A percentile compares a stretch with the other conserved stretches of the same genome.
phyloP scores from a whole-genome alignment of 2,113 vertebrate genomes.

The Odocoileus hemionus region DNA sequence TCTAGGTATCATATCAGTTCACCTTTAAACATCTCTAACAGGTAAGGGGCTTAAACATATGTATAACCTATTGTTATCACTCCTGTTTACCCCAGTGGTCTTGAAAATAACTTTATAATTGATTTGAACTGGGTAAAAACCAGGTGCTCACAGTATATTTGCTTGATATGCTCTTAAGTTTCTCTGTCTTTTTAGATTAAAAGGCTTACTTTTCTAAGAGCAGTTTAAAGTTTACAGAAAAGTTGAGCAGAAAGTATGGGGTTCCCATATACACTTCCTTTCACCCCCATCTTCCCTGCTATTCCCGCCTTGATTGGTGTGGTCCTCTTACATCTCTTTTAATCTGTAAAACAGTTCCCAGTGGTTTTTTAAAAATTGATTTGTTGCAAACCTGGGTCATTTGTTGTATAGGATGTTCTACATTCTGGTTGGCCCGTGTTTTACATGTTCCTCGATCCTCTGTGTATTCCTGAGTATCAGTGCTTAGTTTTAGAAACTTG shows the following conservation, averaged over 20 bases:
- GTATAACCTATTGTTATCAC: not conserved
- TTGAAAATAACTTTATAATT: not conserved
- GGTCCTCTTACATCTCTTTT: not conserved
- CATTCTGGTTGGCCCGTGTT: not conserved
- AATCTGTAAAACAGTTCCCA: not conserved
- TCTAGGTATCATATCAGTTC: not conserved
- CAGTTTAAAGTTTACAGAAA: not conserved
- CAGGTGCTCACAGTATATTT: not conserved
- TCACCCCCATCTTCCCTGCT: not conserved
- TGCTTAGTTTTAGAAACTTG: conserved; percentile 35
- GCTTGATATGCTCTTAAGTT: not conserved
- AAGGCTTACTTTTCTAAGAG: not conserved
- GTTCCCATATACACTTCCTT: not conserved
- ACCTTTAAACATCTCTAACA: not conserved
- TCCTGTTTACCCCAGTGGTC: not conserved
- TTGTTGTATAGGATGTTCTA: not conserved
- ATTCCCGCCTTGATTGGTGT: not conserved
- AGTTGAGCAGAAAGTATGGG: not conserved
- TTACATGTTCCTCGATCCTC: not conserved
- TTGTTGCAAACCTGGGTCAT: not conserved
- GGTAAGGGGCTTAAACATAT: not conserved
- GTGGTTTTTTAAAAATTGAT: not conserved
- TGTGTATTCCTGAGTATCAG: not conserved
- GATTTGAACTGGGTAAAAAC: not conserved
- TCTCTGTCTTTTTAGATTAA: not conserved